Conservation (phyloP, 2,888 invertebrate species). For the Choreutis nemorana region DNA sequence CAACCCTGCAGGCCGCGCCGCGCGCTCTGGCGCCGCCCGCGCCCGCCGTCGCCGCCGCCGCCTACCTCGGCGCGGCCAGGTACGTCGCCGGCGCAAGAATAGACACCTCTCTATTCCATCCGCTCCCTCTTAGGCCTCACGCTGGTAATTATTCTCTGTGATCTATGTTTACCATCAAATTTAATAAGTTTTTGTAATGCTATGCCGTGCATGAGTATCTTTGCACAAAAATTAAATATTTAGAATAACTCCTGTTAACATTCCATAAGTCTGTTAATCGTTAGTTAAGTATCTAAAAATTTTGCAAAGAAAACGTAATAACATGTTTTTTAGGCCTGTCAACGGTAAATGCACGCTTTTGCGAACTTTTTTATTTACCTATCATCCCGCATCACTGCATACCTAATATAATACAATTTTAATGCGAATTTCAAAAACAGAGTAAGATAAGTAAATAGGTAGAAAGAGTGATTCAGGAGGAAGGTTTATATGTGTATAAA, state of each 20-base stretch:
- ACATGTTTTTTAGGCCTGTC: too few relatives aligned
- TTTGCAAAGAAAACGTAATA: too few relatives aligned
- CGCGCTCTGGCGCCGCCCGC: constrained; percentile 7
- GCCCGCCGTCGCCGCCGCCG: constrained; percentile 76
- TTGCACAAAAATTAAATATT: background rate
- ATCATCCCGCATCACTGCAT: too few relatives aligned
- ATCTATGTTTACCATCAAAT: background rate
- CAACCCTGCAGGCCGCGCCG: constrained; percentile 9
- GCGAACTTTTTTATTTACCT: too few relatives aligned
- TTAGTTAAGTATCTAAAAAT: too few relatives aligned
- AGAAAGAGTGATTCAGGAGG: too few relatives aligned
- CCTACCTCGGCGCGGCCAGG: constrained; percentile 80
- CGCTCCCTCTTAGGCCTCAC: constrained; percentile 38
- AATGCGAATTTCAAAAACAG: too few relatives aligned
- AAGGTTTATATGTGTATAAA: too few relatives aligned
- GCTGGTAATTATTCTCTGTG: constrained; percentile 22
- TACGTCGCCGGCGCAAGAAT: constrained; percentile 76
- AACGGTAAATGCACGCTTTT: too few relatives aligned
- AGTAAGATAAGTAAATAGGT: too few relatives aligned
- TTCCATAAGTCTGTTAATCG: background rate
- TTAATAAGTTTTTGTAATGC: background rate
- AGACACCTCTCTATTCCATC: constrained; percentile 53
- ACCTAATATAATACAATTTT: too few relatives aligned
- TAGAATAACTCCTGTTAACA: too few relatives aligned
- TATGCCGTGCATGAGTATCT: background rate